Conservation (phyloP, 1,140 invertebrate genomes). For the Cheumatopsyche charites region DNA sequence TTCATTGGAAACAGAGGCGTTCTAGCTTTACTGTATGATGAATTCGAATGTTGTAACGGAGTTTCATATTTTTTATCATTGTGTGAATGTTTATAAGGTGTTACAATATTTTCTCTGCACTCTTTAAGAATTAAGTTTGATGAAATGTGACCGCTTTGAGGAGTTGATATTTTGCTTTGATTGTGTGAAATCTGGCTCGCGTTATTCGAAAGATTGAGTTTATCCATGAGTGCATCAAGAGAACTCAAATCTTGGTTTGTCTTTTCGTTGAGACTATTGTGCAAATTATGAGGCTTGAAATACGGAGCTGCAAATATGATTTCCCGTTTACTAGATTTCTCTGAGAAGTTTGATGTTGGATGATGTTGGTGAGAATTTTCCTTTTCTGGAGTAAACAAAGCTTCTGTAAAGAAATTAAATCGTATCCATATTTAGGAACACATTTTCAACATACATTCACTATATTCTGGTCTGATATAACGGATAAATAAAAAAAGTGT, state of each 20-base stretch:
- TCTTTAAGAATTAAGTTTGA: conserved; percentile 41
- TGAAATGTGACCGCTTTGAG: conserved; percentile 40
- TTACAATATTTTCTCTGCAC: conserved; percentile 33
- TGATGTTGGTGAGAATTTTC: neutral
- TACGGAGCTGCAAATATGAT: conserved; percentile 24
- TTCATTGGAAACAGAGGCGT: conserved; percentile 2
- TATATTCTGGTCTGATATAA: too few relatives aligned
- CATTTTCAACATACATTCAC: too few relatives aligned
- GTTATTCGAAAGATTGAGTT: neutral
- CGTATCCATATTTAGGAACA: too few relatives aligned
- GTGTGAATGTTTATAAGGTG: neutral
- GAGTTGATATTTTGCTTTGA: conserved; percentile 35
- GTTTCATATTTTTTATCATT: conserved; percentile 17
- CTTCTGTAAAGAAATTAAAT: neutral
- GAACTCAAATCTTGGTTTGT: conserved; percentile 7
- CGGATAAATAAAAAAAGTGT: neutral
- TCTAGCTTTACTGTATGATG: neutral
- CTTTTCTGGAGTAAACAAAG: neutral
- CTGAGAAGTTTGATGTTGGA: neutral
- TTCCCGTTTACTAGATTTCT: conserved; percentile 5
- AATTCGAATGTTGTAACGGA: neutral
- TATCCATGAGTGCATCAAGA: neutral
- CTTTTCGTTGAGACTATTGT: neutral
- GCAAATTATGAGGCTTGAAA: neutral
- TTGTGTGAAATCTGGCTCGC: neutral